phyloP scores from a whole-genome alignment of 1,140 invertebrate genomes.

The Lordiphosa mommai region DNA sequence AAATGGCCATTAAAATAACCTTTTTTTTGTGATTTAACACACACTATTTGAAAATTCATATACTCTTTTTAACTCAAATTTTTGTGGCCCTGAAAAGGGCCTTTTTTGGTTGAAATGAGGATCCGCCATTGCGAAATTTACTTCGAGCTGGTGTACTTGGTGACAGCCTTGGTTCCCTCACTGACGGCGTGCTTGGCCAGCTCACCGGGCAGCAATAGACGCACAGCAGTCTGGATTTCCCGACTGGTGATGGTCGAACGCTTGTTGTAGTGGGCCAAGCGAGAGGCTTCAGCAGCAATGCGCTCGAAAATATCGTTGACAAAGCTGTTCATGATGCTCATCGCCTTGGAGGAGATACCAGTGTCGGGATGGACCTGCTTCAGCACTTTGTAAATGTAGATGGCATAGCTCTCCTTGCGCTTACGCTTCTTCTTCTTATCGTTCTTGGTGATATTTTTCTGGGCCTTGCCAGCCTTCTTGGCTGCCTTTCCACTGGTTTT shows the following conservation, averaged over 20 bases:
- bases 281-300: slow-evolving; percentile 86
- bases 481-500: slow-evolving; percentile 80
- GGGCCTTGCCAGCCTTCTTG: slow-evolving; percentile 82
- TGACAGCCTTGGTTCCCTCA: slow-evolving; percentile 83
- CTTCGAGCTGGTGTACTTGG: slow-evolving; percentile 82
- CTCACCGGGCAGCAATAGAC: slow-evolving; percentile 82
- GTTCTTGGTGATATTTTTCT: slow-evolving; percentile 82
- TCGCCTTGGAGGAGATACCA: slow-evolving; percentile 84
- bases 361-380: slow-evolving; percentile 86
- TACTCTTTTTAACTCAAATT: slow-evolving; percentile 10
- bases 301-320: slow-evolving; percentile 86
- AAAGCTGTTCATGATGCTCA: slow-evolving; percentile 84
- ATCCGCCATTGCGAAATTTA: slow-evolving; percentile 48
- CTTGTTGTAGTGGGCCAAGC: slow-evolving; percentile 87
- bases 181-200: slow-evolving; percentile 82
- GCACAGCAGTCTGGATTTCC: slow-evolving; percentile 82
- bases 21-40: no score
- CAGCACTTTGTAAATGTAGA: slow-evolving; percentile 87
- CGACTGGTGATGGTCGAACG: slow-evolving; percentile 82
- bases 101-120: slow-evolving; percentile 19
- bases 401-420: slow-evolving; percentile 84
- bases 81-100: slow-evolving; percentile 51
- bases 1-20: no score
- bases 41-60: slow-evolving; percentile 15
- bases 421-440: slow-evolving; percentile 83